phyloP scores from a whole-genome alignment of 2,888 invertebrate species.

The Leptopilina drosophilae region DNA sequence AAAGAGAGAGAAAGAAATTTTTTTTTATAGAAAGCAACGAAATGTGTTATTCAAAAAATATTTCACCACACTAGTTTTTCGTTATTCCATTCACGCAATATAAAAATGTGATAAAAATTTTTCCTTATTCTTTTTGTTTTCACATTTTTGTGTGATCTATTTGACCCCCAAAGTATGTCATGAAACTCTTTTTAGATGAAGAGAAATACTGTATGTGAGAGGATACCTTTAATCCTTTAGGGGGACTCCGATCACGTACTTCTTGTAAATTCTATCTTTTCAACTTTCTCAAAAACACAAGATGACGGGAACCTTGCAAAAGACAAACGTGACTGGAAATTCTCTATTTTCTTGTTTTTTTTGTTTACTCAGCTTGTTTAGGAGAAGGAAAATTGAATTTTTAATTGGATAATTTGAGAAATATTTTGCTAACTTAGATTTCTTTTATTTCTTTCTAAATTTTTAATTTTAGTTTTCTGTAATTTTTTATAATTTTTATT shows the following conservation, averaged over 20 bases:
- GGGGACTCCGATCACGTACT: slow-evolving; percentile 19
- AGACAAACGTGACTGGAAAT: slow-evolving; percentile 31
- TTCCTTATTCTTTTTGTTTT: neutral
- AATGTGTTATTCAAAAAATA: neutral
- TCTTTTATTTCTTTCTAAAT: neutral
- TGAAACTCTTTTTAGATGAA: slow-evolving; percentile 8
- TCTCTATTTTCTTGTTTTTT: neutral
- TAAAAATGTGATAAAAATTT: neutral
- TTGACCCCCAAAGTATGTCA: neutral
- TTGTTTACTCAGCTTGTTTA: neutral
- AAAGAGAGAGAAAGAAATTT: too few species aligned
- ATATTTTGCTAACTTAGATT: neutral
- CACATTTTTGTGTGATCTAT: neutral
- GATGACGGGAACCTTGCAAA: neutral
- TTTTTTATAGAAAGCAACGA: too few species aligned
- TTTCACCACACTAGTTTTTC: neutral
- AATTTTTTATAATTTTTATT: too few species aligned
- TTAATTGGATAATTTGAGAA: too few species aligned
- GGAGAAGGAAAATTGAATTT: neutral
- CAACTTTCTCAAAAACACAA: neutral
- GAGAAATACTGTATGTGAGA: neutral
- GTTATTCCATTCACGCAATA: neutral
- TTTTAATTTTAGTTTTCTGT: neutral
- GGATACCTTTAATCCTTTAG: slow-evolving; percentile 4
- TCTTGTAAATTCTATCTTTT: slow-evolving; percentile 19